Conservation (phyloP, 2,888 invertebrate species). For the Cheilosia variabilis region DNA sequence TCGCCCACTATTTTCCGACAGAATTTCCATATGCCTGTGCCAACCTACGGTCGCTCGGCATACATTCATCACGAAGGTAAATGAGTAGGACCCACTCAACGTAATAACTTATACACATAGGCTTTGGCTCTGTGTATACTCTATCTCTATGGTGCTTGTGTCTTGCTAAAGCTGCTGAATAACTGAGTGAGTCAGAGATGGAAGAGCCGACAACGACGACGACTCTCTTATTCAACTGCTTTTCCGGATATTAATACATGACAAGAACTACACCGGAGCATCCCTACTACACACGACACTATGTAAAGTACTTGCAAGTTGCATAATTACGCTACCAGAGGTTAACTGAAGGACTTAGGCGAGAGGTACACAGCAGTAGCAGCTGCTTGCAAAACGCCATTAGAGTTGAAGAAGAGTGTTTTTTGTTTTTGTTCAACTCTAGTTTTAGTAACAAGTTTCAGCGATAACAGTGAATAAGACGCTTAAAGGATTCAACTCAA, state of each 20-base stretch:
- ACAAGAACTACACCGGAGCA: constrained; percentile 47
- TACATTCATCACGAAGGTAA: constrained; percentile 71
- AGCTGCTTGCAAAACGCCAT: constrained; percentile 6
- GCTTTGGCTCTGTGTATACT: constrained; percentile 32
- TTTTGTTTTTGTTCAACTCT: constrained; percentile 6
- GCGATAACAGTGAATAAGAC: constrained; percentile 73
- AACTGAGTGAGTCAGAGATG: constrained; percentile 30
- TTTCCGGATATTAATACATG: constrained; percentile 73
- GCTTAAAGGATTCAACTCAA: constrained; percentile 72
- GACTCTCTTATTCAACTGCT: constrained; percentile 61
- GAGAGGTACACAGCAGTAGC: constrained; percentile 31
- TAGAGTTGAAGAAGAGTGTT: constrained; percentile 26
- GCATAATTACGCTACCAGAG: constrained; percentile 74
- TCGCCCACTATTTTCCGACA: constrained; percentile 10
- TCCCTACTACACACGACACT: constrained; percentile 19
- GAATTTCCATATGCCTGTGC: constrained; percentile 40
- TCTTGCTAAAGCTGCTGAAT: constrained; percentile 44
- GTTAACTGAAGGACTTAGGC: constrained; percentile 68
- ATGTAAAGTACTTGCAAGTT: constrained; percentile 66
- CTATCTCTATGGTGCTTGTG: not conserved
- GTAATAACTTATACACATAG: constrained; percentile 69
- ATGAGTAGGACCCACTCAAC: constrained; percentile 69
- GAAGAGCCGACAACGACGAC: constrained; percentile 12
- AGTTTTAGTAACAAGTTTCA: constrained; percentile 43
- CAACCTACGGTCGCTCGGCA: constrained; percentile 34